These are phyloP conservation scores for Trachelus troglodyta DNA, from an alignment of 2,888 invertebrate genomes.

Conservation along the genomic window DNA sequence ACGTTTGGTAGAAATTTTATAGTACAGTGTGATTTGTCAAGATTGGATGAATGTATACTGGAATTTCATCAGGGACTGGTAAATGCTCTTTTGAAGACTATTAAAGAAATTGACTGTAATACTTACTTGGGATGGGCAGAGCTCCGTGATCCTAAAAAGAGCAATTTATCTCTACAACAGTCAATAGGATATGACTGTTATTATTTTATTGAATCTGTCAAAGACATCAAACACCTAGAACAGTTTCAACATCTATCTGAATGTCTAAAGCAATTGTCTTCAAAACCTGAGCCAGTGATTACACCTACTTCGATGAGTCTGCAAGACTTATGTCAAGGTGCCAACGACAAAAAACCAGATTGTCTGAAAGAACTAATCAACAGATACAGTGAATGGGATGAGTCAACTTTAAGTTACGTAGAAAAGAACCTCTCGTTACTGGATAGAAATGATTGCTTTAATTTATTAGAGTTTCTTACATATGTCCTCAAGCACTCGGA, in stretches of 20 bases:
- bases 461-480: constrained; percentile 48
- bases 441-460: constrained; percentile 40
- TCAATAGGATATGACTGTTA: constrained; percentile 53
- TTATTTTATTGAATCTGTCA: constrained; percentile 41
- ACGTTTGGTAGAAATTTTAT: constrained; percentile 44
- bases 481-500: constrained; percentile 29
- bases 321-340: constrained; percentile 39
- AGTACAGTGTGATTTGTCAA: constrained; percentile 26
- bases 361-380: constrained; percentile 42
- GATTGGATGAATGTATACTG: constrained; percentile 19
- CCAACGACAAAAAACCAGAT: constrained; percentile 36
- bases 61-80: constrained; percentile 41
- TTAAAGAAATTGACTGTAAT: constrained; percentile 50
- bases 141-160: constrained; percentile 44
- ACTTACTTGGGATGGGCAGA: constrained; percentile 57
- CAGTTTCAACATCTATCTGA: constrained; percentile 41
- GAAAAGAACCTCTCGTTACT: constrained; percentile 29
- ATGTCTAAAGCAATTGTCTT: constrained; percentile 47
- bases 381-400: constrained; percentile 51
- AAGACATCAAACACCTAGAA: constrained; percentile 28
- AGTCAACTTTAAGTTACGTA: constrained; percentile 35
- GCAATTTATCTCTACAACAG: constrained; percentile 48
- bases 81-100: constrained; percentile 41
- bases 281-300: constrained; percentile 37
- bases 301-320: constrained; percentile 30